A percentile compares a stretch with the other conserved stretches of the same genome.
Conservation (phyloP, 2,113 vertebrate genomes). For the Antechinus stuartii region DNA sequence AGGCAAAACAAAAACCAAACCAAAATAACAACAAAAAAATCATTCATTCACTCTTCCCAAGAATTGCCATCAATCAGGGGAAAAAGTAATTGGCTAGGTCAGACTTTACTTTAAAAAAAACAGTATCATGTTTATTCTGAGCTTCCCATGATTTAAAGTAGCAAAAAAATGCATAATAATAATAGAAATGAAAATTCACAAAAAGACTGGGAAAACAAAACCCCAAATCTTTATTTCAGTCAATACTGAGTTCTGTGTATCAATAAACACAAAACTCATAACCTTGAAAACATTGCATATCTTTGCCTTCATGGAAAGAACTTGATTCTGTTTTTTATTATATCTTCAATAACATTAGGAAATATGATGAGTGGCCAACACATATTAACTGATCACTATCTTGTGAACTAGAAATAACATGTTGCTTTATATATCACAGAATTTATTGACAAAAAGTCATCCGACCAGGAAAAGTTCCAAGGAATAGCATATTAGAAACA, state of each 20-base stretch:
- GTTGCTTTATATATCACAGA: background rate
- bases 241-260: background rate
- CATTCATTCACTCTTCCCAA: conserved; percentile 1
- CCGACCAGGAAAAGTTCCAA: background rate
- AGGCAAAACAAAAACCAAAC: background rate
- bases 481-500: background rate
- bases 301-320: background rate
- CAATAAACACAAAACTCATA: background rate
- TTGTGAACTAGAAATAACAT: background rate
- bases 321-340: background rate
- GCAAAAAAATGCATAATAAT: background rate
- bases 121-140: background rate
- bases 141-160: background rate
- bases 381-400: background rate
- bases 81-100: background rate
- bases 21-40: background rate
- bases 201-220: background rate
- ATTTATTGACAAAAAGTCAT: background rate
- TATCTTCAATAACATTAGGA: background rate
- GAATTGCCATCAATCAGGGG: background rate
- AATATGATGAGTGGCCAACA: background rate
- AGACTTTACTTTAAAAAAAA: conserved; percentile 18
- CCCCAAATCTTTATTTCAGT: background rate
- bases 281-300: background rate
- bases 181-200: background rate